Evolutionary conservation across 2,888 invertebrate genomes (phyloP).

Genomic region (Pimpla rufipes): DNA sequence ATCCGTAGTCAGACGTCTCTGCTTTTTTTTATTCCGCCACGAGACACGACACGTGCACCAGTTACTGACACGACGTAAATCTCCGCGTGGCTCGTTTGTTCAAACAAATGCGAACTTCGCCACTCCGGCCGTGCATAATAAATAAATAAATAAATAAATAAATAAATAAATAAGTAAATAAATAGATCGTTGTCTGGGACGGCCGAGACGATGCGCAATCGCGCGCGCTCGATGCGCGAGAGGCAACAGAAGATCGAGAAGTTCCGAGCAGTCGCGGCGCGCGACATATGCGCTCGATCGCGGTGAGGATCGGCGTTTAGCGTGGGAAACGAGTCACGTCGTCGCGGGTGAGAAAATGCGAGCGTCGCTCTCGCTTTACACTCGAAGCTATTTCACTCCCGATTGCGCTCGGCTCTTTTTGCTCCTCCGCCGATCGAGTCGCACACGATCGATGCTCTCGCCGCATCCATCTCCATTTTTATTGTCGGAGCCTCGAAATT

Average conservation of each 20-base stretch:
- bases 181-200: not conserved
- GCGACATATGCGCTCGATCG: constrained; percentile 33
- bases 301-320: constrained; percentile 52
- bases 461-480: not conserved
- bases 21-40: constrained; percentile 56
- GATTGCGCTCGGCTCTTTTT: constrained; percentile 9
- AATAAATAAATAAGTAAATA: constrained; percentile 13
- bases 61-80: constrained; percentile 58
- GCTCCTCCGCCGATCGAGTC: not conserved
- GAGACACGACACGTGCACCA: constrained; percentile 61
- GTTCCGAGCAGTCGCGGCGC: not conserved
- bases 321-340: constrained; percentile 65
- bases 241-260: constrained; percentile 19
- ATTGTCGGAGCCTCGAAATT: not conserved
- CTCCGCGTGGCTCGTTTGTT: constrained; percentile 61
- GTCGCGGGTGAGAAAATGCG: constrained; percentile 54
- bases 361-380: constrained; percentile 21
- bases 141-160: constrained; percentile 51
- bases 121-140: constrained; percentile 55
- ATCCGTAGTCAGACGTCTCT: constrained; percentile 4
- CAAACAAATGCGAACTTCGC: constrained; percentile 65
- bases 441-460: constrained; percentile 1
- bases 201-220: constrained; percentile 21
- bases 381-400: constrained; percentile 7
- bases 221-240: not conserved